phyloP scores from a whole-genome alignment of 2,113 vertebrate genomes.

The Cryptomyrus ogoouensis region DNA sequence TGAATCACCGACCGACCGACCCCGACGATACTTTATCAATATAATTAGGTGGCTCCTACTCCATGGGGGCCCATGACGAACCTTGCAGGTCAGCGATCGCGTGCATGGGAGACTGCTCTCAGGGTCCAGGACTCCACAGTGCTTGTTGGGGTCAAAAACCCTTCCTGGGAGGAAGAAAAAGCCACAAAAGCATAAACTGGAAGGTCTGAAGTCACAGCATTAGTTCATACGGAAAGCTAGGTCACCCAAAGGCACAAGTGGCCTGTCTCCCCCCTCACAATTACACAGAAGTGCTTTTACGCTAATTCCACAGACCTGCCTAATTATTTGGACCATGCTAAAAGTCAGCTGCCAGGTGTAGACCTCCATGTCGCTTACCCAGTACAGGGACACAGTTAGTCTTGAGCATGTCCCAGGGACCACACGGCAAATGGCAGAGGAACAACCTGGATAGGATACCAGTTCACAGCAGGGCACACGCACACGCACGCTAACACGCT shows the following conservation, averaged over 20 bases:
- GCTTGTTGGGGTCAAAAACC: constrained; percentile 98
- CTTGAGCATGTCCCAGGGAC: background rate
- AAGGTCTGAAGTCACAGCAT: background rate
- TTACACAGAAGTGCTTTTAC: background rate
- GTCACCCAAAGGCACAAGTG: background rate
- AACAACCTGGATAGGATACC: background rate
- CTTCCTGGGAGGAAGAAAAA: constrained; percentile 63
- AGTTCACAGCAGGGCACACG: background rate
- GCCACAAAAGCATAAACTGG: constrained; percentile 19
- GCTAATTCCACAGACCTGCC: background rate
- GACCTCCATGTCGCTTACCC: background rate
- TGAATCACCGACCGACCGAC: background rate
- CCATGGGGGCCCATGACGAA: constrained; percentile 34
- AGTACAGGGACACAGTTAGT: background rate
- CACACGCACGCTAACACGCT: background rate
- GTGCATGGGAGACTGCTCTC: constrained; percentile 94
- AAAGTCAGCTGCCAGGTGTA: background rate
- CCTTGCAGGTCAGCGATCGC: constrained; percentile 98
- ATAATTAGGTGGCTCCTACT: background rate
- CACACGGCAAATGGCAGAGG: background rate
- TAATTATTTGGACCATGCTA: background rate
- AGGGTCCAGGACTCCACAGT: constrained; percentile 95
- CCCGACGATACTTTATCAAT: background rate
- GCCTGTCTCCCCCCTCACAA: background rate
- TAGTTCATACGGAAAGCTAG: background rate